Percentiles rank a stretch among this genome's conserved stretches.
Conservation (phyloP, 2,797 vertebrate genomes). For the Eutrigla gurnardus region DNA sequence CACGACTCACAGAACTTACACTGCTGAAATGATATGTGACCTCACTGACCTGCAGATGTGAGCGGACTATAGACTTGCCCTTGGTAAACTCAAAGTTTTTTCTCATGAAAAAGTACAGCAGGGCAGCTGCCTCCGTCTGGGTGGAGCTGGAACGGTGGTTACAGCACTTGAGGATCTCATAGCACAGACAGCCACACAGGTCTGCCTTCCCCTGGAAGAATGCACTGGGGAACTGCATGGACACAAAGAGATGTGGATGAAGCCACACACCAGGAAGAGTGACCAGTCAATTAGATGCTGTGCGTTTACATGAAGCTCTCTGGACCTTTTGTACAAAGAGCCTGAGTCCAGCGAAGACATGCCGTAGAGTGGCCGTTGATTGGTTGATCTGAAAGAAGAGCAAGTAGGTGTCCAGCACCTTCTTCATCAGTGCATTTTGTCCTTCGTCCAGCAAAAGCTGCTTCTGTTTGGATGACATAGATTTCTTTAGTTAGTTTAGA, state of each 20-base stretch:
- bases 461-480: conserved; percentile 81
- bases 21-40: not conserved
- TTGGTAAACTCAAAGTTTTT: conserved; percentile 99
- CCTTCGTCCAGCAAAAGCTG: conserved; percentile 93
- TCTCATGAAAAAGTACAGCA: conserved; percentile 99
- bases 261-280: not conserved
- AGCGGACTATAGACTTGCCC: conserved; percentile 96
- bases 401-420: conserved; percentile 97
- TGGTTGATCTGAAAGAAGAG: conserved; percentile 99
- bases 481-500: not conserved
- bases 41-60: conserved; percentile 93
- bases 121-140: conserved; percentile 94
- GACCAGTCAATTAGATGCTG: not conserved
- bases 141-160: conserved; percentile 96
- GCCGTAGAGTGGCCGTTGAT: conserved; percentile 91
- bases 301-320: not conserved
- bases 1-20: not conserved
- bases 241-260: not conserved
- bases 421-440: conserved; percentile 95
- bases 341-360: conserved; percentile 93
- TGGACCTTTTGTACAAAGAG: conserved; percentile 95
- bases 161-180: conserved; percentile 98
- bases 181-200: conserved; percentile 95
- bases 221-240: conserved; percentile 90
- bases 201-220: conserved; percentile 98